phyloP scores from a whole-genome alignment of 2,888 invertebrate genomes.

The Fissipunctia ypsillon region DNA sequence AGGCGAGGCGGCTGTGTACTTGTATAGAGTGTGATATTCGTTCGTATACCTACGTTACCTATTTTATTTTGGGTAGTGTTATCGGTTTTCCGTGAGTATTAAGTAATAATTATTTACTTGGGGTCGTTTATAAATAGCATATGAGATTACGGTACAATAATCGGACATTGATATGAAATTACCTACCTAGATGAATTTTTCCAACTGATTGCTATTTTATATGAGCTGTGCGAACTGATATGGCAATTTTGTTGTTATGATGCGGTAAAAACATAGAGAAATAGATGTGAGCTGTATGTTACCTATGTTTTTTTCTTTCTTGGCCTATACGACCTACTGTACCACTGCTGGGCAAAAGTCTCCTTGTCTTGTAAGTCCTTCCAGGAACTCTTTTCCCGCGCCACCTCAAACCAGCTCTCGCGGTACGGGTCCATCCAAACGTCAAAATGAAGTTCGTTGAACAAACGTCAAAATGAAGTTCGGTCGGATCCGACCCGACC shows the following conservation, averaged over 20 bases:
- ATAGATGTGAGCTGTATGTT: too few species aligned
- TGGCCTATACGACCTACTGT: too few species aligned
- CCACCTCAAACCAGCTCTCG: too few species aligned
- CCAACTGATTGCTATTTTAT: background rate
- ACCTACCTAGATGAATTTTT: background rate
- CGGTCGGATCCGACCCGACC: too few species aligned
- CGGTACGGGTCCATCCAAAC: too few species aligned
- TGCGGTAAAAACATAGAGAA: too few species aligned
- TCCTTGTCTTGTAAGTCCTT: too few species aligned
- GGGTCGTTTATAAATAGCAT: conserved; percentile 22
- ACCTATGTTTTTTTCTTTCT: too few species aligned
- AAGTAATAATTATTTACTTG: conserved; percentile 7
- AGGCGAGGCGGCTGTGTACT: conserved; percentile 14
- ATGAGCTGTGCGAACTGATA: background rate
- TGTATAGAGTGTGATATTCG: conserved; percentile 30
- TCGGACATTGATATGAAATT: background rate
- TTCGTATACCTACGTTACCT: background rate
- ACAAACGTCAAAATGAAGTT: too few species aligned
- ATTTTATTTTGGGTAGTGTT: conserved; percentile 38
- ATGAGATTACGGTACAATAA: conserved; percentile 19
- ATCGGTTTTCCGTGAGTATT: conserved; percentile 18
- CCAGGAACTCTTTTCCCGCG: too few species aligned
- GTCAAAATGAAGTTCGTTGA: too few species aligned
- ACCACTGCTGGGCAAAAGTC: too few species aligned
- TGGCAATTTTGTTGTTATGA: background rate